These are phyloP conservation scores for Verasper variegatus DNA, from an alignment of 2,113 vertebrate species.

Conservation along the genomic window DNA sequence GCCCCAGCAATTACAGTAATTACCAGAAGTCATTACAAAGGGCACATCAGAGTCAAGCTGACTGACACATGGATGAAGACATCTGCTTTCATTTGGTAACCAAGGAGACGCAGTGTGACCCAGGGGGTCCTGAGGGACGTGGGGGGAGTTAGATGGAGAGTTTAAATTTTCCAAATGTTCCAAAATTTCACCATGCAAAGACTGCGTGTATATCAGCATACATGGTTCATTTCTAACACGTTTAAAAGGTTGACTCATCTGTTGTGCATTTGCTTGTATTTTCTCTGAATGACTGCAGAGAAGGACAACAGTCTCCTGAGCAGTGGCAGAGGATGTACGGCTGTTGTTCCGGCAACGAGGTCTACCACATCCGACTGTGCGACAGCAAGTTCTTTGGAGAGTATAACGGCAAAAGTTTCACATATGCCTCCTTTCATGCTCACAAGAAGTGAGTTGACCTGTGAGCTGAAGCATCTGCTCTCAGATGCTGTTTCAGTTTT, in stretches of 20 bases:
- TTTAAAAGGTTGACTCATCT: not conserved
- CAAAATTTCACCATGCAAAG: not conserved
- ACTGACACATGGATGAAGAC: constrained; percentile 33
- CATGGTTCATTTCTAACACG: not conserved
- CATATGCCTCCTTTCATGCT: constrained; percentile 95
- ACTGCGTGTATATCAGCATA: not conserved
- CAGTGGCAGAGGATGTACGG: constrained; percentile 98
- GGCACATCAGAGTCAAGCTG: not conserved
- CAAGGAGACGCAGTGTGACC: not conserved
- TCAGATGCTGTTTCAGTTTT: constrained; percentile 4
- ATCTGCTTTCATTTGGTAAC: constrained; percentile 2
- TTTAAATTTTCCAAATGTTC: not conserved
- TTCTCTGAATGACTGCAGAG: constrained; percentile 78
- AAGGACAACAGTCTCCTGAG: constrained; percentile 93
- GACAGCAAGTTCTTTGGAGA: constrained; percentile 97
- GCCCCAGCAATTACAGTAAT: constrained; percentile 31
- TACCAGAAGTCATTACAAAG: constrained; percentile 30
- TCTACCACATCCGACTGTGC: constrained; percentile 94
- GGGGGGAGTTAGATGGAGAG: not conserved
- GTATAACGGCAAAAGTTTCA: constrained; percentile 96
- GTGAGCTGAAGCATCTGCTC: constrained; percentile 19
- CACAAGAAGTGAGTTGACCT: constrained; percentile 92
- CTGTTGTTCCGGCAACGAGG: constrained; percentile 95
- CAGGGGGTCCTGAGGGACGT: not conserved
- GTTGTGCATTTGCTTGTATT: constrained; percentile 8